Conservation (phyloP, 2,113 vertebrate species). For the Vidua chalybeata region DNA sequence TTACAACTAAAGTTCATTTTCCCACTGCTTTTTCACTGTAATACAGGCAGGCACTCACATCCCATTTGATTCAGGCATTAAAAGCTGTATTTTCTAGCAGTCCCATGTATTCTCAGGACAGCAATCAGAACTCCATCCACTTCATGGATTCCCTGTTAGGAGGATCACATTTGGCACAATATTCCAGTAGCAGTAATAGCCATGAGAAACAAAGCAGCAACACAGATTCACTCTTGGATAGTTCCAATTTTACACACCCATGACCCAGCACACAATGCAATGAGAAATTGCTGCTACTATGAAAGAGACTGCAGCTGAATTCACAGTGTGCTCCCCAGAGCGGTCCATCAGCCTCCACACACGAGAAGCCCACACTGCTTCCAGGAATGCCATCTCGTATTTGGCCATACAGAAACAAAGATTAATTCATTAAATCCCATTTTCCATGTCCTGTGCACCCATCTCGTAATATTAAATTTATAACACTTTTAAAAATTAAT, state of each 20-base stretch:
- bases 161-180: fast-evolving
- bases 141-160: neutral
- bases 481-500: neutral
- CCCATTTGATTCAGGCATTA: neutral
- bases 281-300: neutral
- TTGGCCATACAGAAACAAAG: neutral
- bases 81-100: neutral
- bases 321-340: neutral
- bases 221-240: neutral
- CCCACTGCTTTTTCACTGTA: neutral
- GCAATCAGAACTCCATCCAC: neutral
- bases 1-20: neutral
- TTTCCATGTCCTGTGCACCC: neutral
- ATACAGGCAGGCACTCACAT: fast-evolving
- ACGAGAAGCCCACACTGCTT: fast-evolving
- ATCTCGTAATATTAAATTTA: fast-evolving
- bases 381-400: neutral
- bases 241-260: neutral
- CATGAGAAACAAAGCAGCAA: too few species aligned
- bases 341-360: neutral
- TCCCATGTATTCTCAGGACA: neutral
- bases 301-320: neutral
- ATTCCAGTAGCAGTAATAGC: neutral
- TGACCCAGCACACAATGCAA: neutral
- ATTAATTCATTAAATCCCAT: neutral